Conservation (phyloP, 2,113 vertebrate species). For the Marmota flaviventris region DNA sequence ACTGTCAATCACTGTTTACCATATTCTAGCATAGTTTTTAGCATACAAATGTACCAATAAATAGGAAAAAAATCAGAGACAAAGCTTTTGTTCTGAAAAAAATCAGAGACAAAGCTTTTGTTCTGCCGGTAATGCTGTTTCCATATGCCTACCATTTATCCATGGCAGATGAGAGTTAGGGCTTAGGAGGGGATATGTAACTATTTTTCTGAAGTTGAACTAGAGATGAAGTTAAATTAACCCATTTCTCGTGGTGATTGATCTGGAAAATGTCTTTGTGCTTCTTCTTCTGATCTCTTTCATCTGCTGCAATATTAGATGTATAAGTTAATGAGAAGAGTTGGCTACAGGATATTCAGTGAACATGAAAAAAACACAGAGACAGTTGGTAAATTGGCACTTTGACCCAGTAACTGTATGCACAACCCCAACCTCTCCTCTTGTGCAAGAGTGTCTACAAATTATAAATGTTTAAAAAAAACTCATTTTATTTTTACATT, state of each 20-base stretch:
- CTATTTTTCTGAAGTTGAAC: neutral
- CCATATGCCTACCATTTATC: neutral
- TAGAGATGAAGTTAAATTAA: neutral
- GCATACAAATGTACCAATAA: neutral
- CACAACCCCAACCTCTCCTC: neutral
- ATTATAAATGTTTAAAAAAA: neutral
- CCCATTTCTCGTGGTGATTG: neutral
- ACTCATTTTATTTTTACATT: too few species aligned
- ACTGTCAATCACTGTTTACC: neutral
- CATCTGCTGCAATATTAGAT: neutral
- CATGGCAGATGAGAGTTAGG: neutral
- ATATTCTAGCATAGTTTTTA: neutral
- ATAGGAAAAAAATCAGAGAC: too few species aligned
- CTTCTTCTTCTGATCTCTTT: neutral
- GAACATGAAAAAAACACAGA: neutral
- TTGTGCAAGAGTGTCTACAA: neutral
- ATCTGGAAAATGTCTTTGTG: neutral
- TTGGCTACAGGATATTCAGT: neutral
- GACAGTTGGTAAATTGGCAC: neutral
- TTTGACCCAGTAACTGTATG: neutral
- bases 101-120: neutral
- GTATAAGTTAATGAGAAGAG: neutral
- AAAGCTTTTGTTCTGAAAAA: neutral
- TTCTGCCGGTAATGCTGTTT: neutral
- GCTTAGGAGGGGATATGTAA: neutral